Conservation (phyloP, 2,113 vertebrate species). For the Tyrannus savana region DNA sequence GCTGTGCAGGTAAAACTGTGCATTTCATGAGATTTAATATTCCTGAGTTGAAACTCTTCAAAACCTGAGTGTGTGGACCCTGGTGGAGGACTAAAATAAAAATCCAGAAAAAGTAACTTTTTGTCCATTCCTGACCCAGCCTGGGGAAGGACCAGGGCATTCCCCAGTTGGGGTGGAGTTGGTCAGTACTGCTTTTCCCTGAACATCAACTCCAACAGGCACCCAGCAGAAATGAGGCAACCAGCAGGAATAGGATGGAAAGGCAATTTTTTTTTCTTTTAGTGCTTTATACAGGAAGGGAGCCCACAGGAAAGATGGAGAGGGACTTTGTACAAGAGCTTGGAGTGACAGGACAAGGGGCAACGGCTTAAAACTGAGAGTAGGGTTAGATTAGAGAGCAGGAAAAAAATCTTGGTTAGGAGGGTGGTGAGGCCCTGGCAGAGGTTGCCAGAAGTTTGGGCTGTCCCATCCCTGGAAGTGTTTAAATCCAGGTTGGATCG, state of each 20-base stretch:
- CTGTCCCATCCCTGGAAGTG: not conserved
- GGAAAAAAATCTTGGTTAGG: not conserved
- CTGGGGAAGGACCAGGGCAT: rapidly evolving
- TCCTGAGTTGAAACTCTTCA: too few species aligned
- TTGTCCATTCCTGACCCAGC: not conserved
- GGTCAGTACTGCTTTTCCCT: not conserved
- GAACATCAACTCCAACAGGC: not conserved
- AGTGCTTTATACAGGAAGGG: not conserved
- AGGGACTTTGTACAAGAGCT: not conserved
- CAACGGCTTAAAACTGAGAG: not conserved
- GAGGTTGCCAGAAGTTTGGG: not conserved
- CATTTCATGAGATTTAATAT: rapidly evolving
- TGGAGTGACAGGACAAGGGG: not conserved
- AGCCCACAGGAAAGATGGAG: not conserved
- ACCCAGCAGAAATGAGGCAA: not conserved
- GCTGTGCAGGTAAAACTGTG: rapidly evolving
- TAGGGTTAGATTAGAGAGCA: not conserved
- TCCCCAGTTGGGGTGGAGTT: rapidly evolving
- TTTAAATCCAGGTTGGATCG: rapidly evolving
- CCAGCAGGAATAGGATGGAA: not conserved
- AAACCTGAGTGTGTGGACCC: too few species aligned
- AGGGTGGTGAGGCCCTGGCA: not conserved
- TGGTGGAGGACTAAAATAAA: not conserved
- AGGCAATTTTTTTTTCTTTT: not conserved
- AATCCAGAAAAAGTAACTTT: not conserved